Evolutionary conservation across 2,797 vertebrate species (phyloP), one percentile per base, ranked within the genome.

Genomic region (Hozukius guyotensis): DNA sequence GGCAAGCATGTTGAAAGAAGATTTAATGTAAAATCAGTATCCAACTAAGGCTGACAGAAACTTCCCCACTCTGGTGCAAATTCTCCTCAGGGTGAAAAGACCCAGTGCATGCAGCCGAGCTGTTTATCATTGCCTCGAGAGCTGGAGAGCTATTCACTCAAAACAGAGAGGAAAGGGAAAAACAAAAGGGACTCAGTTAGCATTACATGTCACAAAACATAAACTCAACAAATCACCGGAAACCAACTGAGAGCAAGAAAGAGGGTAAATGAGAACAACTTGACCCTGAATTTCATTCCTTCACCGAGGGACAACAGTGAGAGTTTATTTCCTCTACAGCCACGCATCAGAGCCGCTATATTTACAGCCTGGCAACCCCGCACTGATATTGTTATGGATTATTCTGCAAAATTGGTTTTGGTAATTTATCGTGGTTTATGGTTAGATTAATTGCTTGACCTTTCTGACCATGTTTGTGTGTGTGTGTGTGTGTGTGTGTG

Each of bases 331-430:
- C 80, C 77, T 84, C 52, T 81, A 46, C 53, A 85, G 92, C 81
- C 87, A 89, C 88, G 90, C 88, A 87, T 94, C 92, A 84, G 80
- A 82, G 87, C 80, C 57, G 72, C 90, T 88, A 90, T 95, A 91
- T 96, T 96, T 96, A 96, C 91, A 84, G 84, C 90, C 89, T 56
- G 75, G 83, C 76, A 89, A 79, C 79, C 81, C 76, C 29, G 56
- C 89, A 90, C 94, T 91, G 91, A 94, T 94, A 92, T 94, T 89
- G 88, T 91, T 93, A 96, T 96, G 89, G 96, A 97, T 96, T 96
- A 94, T 91, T 92, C 95, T 86, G 95, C 96, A 95, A 96, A 96
- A 96, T 92, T 92, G 90, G 92, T 94, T 94, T 88, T 92, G 89
- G 87, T 89, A 95, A 95, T 96, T 96, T 94, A 93, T 95, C 74